Evolutionary conservation across 2,113 vertebrate species (phyloP).

Genomic region (Pteruthius melanotis): DNA sequence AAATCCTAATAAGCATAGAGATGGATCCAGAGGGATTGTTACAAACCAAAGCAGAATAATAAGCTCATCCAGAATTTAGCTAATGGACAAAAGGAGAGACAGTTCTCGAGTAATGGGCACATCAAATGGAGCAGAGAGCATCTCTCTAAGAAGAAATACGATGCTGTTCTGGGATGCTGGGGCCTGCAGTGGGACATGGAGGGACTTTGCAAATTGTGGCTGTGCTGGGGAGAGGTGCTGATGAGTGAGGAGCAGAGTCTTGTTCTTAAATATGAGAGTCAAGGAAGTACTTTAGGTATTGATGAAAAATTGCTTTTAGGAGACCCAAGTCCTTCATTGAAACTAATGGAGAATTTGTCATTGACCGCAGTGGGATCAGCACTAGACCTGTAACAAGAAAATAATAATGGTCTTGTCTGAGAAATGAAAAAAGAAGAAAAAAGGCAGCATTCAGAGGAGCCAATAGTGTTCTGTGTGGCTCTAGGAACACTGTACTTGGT

Average conservation of each 20-base stretch:
- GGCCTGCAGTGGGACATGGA: neutral
- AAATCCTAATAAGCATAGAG: conserved; percentile 40
- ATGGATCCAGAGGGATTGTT: conserved; percentile 47
- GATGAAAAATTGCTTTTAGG: conserved; percentile 18
- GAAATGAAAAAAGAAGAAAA: neutral
- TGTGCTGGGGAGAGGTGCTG: neutral
- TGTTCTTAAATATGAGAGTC: neutral
- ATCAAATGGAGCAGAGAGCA: conserved; percentile 15
- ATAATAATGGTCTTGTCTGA: conserved; percentile 9
- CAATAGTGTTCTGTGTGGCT: conserved; percentile 15
- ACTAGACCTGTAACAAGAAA: neutral
- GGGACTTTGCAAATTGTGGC: neutral
- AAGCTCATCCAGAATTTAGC: conserved; percentile 42
- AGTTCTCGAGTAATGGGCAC: conserved; percentile 24
- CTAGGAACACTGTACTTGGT: neutral
- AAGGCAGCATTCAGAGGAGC: neutral
- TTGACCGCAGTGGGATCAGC: neutral
- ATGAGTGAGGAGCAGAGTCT: neutral
- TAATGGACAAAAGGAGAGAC: conserved; percentile 34
- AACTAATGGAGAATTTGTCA: neutral
- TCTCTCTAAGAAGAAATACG: neutral
- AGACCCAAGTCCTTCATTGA: neutral
- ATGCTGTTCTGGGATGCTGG: neutral
- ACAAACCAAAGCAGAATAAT: conserved; percentile 29
- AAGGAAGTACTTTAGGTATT: neutral